Base-by-base conservation (phyloP, 2,113 vertebrate genomes). In the Lasiurus cinereus region DNA sequence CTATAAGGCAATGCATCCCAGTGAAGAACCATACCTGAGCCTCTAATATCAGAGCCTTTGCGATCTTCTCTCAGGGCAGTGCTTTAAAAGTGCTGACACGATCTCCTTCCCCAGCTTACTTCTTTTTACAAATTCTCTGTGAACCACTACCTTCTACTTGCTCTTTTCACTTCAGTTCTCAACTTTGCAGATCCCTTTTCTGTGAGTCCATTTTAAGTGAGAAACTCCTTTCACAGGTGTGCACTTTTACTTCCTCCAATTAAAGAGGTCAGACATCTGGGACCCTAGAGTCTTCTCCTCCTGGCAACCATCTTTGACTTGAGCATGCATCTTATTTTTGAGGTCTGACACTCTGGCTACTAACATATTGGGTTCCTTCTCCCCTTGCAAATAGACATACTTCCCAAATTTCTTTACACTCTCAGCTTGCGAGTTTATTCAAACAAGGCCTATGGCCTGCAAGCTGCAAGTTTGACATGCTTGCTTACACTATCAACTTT, bases 141-240 rank as follows among this genome's bases (percentile, higher is more conserved):
- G 13, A 85, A 36, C 9, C 12, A 54, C 52, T 1, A 4, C 27
- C 36, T 82, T 62, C 43, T n/a, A 39, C 24, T n/a, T 69, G 48
- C 3, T 74, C 3, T 54, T 29, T 2, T 50, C 36, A 85, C 33
- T 83, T 83, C 89, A 16, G 69, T 70, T 72, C 43, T 56, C 64
- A 67, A 19, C 19, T 59, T 50, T 72, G 15, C 31, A 50, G 31
- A 86, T 73, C 70, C 46, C 9, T 72, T 50, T 88, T 72, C 59
- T 16, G 43, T 72, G 83, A 91, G 72, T 50, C 19, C 36, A n/a
- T 52, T 77, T 87, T 36, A 90, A 69, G 64, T 83, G 33, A 92
- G 48, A 39, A 50, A 27, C 52, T 46, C 39, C 39, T 88, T 83
- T 62, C 29, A n/a, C 7, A 7, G 36, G 43, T 36, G 27, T 77